Conservation (phyloP, 2,888 invertebrate species). For the Eupeodes luniger region DNA sequence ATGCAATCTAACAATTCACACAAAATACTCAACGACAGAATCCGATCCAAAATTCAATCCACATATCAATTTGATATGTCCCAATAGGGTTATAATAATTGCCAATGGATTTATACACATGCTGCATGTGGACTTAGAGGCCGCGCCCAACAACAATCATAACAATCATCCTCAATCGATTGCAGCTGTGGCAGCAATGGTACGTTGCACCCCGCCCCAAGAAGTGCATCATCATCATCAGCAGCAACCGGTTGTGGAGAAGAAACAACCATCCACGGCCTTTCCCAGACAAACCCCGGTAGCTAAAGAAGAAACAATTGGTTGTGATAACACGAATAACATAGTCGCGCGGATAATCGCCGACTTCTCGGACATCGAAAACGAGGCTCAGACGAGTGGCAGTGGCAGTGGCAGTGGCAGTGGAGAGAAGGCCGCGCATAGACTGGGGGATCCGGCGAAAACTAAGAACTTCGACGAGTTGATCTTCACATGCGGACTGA, state of each 20-base stretch:
- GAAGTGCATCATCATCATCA: slow-evolving; percentile 25
- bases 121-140: slow-evolving; percentile 87
- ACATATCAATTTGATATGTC: slow-evolving; percentile 88
- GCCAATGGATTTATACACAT: slow-evolving; percentile 94
- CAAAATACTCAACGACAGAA: slow-evolving; percentile 95
- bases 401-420: slow-evolving; percentile 80
- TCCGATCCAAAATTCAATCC: slow-evolving; percentile 92
- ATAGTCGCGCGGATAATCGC: slow-evolving; percentile 87
- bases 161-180: slow-evolving; percentile 64
- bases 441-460: slow-evolving; percentile 77
- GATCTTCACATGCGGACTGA: slow-evolving; percentile 84
- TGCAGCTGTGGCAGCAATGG: slow-evolving; percentile 60
- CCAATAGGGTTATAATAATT: slow-evolving; percentile 91
- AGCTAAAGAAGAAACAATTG: slow-evolving; percentile 78
- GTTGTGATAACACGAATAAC: slow-evolving; percentile 85
- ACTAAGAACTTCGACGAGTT: slow-evolving; percentile 85
- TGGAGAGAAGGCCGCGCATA: slow-evolving; percentile 43
- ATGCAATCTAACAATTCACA: slow-evolving; percentile 96
- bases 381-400: slow-evolving; percentile 84
- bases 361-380: slow-evolving; percentile 87
- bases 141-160: slow-evolving; percentile 78
- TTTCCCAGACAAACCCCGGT: slow-evolving; percentile 68
- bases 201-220: slow-evolving; percentile 79
- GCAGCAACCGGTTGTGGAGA: slow-evolving; percentile 32
- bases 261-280: slow-evolving; percentile 35